Percentiles rank a stretch among this genome's conserved stretches.
These are phyloP conservation scores for Xenopus petersii DNA, from an alignment of 2,797 vertebrate species.

Conservation along the genomic window DNA sequence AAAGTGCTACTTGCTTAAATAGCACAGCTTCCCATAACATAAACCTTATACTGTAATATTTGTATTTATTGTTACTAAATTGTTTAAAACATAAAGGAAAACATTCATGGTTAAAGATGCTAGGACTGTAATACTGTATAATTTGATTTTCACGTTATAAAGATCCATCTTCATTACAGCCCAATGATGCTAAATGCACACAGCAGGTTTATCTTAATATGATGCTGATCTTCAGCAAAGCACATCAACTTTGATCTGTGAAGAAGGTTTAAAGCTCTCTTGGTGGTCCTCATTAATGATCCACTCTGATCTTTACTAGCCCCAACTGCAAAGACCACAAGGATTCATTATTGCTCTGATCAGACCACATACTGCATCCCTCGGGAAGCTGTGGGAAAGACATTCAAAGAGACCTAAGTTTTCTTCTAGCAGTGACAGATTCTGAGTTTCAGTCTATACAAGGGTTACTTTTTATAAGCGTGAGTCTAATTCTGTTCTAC, in stretches of 20 bases:
- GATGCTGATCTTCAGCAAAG: constrained; percentile 38
- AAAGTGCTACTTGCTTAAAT: too few species aligned
- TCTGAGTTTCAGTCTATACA: constrained; percentile 9
- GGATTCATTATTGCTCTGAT: constrained; percentile 46
- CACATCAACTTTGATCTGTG: constrained; percentile 45
- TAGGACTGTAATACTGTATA: too few species aligned
- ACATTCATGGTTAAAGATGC: too few species aligned
- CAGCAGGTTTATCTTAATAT: constrained; percentile 40
- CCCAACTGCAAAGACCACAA: constrained; percentile 42
- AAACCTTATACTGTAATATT: too few species aligned
- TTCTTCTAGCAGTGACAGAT: constrained; percentile 24
- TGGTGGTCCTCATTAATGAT: constrained; percentile 49
- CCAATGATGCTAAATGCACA: constrained; percentile 30
- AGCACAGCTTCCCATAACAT: too few species aligned
- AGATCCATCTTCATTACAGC: constrained; percentile 30
- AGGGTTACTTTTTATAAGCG: background rate
- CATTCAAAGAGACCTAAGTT: constrained; percentile 31
- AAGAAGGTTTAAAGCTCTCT: constrained; percentile 46
- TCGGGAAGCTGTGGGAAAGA: constrained; percentile 12
- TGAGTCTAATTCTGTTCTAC: background rate
- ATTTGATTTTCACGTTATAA: constrained; percentile 5
- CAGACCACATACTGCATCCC: constrained; percentile 25
- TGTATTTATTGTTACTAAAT: too few species aligned
- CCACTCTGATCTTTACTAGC: constrained; percentile 46
- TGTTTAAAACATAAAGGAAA: too few species aligned